Conservation (phyloP, 2,113 vertebrate genomes). For the Myanophis thanlyinensis region DNA sequence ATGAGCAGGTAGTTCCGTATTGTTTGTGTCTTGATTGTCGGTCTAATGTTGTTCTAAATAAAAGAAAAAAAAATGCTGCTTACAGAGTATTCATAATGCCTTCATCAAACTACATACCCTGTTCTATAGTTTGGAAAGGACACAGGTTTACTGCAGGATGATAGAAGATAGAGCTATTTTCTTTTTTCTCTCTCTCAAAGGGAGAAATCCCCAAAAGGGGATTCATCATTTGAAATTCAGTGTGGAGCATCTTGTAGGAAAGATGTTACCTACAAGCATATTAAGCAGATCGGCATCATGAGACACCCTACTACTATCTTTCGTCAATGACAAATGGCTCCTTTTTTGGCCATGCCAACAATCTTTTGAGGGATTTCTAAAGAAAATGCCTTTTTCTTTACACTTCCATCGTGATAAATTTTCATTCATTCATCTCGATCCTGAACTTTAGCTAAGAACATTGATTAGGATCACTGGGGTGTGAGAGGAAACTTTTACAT, state of each 20-base stretch:
- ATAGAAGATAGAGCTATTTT: not conserved
- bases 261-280: not conserved
- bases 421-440: not conserved
- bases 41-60: too few species aligned
- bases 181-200: not conserved
- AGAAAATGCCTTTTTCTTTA: not conserved
- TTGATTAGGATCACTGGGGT: not conserved
- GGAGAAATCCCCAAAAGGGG: not conserved
- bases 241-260: not conserved
- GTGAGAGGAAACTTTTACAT: not conserved
- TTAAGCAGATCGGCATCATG: not conserved
- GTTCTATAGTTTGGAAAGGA: not conserved
- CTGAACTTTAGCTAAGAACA: not conserved
- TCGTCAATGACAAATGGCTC: not conserved
- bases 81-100: not conserved
- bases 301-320: not conserved
- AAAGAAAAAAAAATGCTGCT: not conserved
- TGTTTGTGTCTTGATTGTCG: too few species aligned
- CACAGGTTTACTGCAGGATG: too few species aligned
- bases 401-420: not conserved
- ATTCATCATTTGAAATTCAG: too few species aligned
- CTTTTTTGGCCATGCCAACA: too few species aligned
- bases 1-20: too few species aligned
- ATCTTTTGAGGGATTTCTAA: not conserved
- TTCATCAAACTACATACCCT: not conserved